Conservation (phyloP, 1,140 invertebrate species). For the Orius insidiosus region DNA sequence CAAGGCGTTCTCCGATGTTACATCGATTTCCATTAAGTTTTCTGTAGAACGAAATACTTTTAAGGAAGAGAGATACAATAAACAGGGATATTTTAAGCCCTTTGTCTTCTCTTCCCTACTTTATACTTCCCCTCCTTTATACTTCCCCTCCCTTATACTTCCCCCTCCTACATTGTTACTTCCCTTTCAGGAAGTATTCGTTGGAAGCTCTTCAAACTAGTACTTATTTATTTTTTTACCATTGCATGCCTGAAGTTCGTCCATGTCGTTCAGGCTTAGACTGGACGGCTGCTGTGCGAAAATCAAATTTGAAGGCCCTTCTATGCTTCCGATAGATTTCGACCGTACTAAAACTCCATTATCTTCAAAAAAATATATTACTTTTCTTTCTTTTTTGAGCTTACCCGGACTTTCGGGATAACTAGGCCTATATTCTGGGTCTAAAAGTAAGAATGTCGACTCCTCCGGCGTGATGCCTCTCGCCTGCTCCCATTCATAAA, state of each 20-base stretch:
- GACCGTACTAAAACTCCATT: constrained; percentile 31
- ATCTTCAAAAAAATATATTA: constrained; percentile 1
- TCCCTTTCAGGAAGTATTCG: no score
- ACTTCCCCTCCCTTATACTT: no score
- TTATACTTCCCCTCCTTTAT: no score
- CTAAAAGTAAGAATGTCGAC: constrained; percentile 58
- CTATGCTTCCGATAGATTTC: constrained; percentile 50
- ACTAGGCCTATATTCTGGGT: constrained; percentile 33
- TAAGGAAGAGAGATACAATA: no score
- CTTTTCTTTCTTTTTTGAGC: constrained; percentile 1
- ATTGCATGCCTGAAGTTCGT: background rate
- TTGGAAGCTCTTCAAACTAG: no score
- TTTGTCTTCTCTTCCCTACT: no score
- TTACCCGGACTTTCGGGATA: constrained; percentile 15
- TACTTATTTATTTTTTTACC: no score
- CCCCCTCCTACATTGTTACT: no score
- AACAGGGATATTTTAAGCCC: no score
- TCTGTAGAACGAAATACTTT: no score
- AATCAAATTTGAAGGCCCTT: constrained; percentile 24
- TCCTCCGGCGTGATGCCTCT: constrained; percentile 59
- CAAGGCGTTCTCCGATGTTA: no score
- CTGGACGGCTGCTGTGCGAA: constrained; percentile 46
- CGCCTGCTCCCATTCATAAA: constrained; percentile 81
- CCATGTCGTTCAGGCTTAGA: constrained; percentile 43
- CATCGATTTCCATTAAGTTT: no score